A percentile compares a stretch with the other conserved stretches of the same genome.
Evolutionary conservation across 2,888 invertebrate species (phyloP).

Genomic region (Diadegma fenestrale): DNA sequence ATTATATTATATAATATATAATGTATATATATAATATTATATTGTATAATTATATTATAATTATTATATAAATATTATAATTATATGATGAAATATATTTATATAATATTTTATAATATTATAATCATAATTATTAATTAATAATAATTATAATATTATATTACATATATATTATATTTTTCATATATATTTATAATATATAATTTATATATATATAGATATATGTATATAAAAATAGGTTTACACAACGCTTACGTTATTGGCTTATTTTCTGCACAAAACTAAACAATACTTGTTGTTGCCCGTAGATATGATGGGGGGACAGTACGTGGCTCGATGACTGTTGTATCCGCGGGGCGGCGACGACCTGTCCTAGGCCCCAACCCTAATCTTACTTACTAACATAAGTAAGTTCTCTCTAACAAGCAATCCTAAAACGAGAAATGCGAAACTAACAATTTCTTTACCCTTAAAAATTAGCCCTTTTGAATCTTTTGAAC

Average conservation of each 20-base stretch:
- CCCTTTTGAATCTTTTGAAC: slow-evolving; percentile 10
- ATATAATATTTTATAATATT: too few relatives aligned
- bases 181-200: too few relatives aligned
- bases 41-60: too few relatives aligned
- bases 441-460: slow-evolving; percentile 65
- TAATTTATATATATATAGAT: too few relatives aligned
- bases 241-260: slow-evolving; percentile 63
- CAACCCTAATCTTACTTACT: slow-evolving; percentile 85
- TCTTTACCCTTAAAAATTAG: background rate
- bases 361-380: slow-evolving; percentile 86
- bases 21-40: too few relatives aligned
- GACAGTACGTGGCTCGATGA: slow-evolving; percentile 87
- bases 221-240: background rate
- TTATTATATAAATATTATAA: too few relatives aligned
- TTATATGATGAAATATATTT: too few relatives aligned
- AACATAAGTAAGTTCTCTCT: slow-evolving; percentile 85
- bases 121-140: too few relatives aligned
- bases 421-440: slow-evolving; percentile 80
- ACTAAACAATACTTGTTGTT: slow-evolving; percentile 84
- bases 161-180: too few relatives aligned
- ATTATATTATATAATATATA: too few relatives aligned
- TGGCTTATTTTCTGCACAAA: slow-evolving; percentile 84
- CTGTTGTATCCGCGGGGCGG: slow-evolving; percentile 88
- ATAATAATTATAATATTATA: too few relatives aligned
- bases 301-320: slow-evolving; percentile 87